Conservation (phyloP, 23 tunicate species). For the Pegea sp. region DNA sequence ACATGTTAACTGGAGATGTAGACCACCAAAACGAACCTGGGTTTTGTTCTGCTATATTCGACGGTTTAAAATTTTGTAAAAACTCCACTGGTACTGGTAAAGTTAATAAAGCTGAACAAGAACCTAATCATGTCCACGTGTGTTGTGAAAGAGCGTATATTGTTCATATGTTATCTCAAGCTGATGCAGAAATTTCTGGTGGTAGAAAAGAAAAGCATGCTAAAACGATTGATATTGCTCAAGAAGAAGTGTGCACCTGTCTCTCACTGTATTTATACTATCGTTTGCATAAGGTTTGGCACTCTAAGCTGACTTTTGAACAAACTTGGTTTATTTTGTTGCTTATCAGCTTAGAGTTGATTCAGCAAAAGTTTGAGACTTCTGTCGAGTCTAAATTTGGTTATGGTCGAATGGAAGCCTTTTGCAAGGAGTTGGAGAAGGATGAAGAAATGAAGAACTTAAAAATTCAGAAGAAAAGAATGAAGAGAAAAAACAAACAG, state of each 20-base stretch:
- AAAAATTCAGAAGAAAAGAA: constrained; percentile 12
- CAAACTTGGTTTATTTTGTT: constrained; percentile 68
- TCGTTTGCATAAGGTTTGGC: constrained; percentile 61
- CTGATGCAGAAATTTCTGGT: constrained; percentile 67
- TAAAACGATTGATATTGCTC: constrained; percentile 73
- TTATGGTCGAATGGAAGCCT: constrained; percentile 34
- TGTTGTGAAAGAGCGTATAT: constrained; percentile 66
- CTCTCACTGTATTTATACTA: constrained; percentile 52
- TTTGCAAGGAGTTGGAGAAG: constrained; percentile 49
- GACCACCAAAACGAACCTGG: constrained; percentile 21
- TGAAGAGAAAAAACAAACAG: constrained; percentile 18
- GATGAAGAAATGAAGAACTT: constrained; percentile 12
- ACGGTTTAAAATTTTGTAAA: constrained; percentile 19
- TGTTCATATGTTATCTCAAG: constrained; percentile 51
- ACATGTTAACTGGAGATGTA: constrained; percentile 46
- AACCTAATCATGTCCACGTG: constrained; percentile 28
- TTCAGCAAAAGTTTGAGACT: constrained; percentile 42
- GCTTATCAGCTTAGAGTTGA: constrained; percentile 33
- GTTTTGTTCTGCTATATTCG: constrained; percentile 37
- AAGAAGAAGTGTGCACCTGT: constrained; percentile 86
- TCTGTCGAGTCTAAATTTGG: constrained; percentile 18
- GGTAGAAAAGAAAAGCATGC: constrained; percentile 70
- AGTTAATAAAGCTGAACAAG: neutral
- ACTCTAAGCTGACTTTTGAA: constrained; percentile 23
- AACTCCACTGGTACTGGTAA: neutral